These are phyloP conservation scores for Sceliomorpha sp. DNA, from an alignment of 2,888 invertebrate genomes.

Conservation along the genomic window DNA sequence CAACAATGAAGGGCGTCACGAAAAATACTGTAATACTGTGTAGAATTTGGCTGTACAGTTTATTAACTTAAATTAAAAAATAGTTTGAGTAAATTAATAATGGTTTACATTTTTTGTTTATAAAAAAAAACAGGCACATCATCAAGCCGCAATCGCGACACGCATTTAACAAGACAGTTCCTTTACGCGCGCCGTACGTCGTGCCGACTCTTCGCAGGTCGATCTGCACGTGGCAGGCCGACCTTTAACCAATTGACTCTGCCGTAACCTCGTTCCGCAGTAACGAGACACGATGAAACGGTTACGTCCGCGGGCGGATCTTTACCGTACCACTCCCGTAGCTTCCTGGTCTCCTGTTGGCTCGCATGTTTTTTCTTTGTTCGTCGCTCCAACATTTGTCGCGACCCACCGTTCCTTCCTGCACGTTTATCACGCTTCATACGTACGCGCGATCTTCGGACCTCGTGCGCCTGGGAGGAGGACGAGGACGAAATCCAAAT, in stretches of 20 bases:
- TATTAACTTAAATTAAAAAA: too few relatives aligned
- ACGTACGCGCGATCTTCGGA: not conserved
- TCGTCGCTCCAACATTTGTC: constrained; percentile 66
- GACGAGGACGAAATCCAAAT: too few relatives aligned
- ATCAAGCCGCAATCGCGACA: too few relatives aligned
- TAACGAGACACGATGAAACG: constrained; percentile 35
- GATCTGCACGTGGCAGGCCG: constrained; percentile 10
- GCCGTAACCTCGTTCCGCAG: constrained; percentile 25
- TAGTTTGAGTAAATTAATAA: too few relatives aligned
- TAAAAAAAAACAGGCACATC: too few relatives aligned
- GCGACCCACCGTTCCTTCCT: constrained; percentile 14
- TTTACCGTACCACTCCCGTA: constrained; percentile 56
- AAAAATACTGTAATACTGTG: too few relatives aligned
- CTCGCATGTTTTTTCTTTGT: constrained; percentile 78
- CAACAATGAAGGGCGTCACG: too few relatives aligned
- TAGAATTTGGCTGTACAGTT: too few relatives aligned
- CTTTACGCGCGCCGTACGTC: constrained; percentile 7
- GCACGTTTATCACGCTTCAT: constrained; percentile 4
- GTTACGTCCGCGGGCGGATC: constrained; percentile 20
- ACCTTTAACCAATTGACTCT: constrained; percentile 23
- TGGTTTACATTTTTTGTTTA: too few relatives aligned
- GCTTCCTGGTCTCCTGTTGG: constrained; percentile 74
- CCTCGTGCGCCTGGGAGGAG: too few relatives aligned
- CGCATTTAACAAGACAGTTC: too few relatives aligned
- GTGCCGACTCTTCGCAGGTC: constrained; percentile 1